Evolutionary conservation across 1,140 invertebrate genomes (phyloP).

Genomic region (Leptinotarsa defecta): DNA sequence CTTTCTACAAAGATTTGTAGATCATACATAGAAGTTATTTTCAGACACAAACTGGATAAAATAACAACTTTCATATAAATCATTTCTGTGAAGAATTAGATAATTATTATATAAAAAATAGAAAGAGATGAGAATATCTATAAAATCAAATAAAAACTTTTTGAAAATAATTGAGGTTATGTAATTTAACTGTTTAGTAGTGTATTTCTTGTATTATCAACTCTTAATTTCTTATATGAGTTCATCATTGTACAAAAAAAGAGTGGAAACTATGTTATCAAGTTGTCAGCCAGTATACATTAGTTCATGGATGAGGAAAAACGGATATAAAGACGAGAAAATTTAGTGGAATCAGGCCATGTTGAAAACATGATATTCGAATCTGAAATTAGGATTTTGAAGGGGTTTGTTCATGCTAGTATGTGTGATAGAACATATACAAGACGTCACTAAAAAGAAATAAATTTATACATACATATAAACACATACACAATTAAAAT

Average conservation of each 20-base stretch:
- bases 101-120: slow-evolving; percentile 5
- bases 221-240: neutral
- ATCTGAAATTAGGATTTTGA: too few relatives aligned
- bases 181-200: neutral
- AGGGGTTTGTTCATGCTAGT: too few relatives aligned
- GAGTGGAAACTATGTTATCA: slow-evolving; percentile 18
- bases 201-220: neutral
- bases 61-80: too few relatives aligned
- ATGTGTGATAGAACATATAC: slow-evolving; percentile 26
- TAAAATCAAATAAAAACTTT: neutral
- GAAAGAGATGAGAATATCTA: neutral
- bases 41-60: neutral
- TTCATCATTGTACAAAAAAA: neutral
- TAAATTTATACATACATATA: too few relatives aligned
- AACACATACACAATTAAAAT: too few relatives aligned
- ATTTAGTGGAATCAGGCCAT: slow-evolving; percentile 30
- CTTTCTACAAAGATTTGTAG: too few relatives aligned
- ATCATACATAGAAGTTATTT: too few relatives aligned
- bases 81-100: neutral
- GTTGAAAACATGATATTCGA: slow-evolving; percentile 23
- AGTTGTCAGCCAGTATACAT: slow-evolving; percentile 12
- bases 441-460: too few relatives aligned
- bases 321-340: slow-evolving; percentile 34
- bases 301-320: neutral
- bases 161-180: slow-evolving; percentile 10